Evolutionary conservation across 2,888 invertebrate species (phyloP).

Genomic region (Fissipunctia ypsillon): DNA sequence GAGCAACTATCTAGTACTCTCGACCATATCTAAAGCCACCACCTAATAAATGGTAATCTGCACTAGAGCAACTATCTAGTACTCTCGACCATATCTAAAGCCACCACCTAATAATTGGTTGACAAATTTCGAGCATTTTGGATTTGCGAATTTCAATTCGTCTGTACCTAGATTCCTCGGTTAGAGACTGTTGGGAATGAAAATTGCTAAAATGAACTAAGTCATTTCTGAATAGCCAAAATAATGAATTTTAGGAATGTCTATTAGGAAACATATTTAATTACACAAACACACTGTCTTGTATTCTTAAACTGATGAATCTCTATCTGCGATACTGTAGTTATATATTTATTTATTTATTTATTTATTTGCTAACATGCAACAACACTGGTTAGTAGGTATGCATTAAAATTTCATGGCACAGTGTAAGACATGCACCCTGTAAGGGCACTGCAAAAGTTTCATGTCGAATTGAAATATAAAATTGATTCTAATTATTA

Average conservation of each 20-base stretch:
- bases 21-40: background rate
- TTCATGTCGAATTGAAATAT: too few relatives aligned
- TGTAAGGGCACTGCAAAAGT: too few relatives aligned
- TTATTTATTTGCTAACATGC: too few relatives aligned
- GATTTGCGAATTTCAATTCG: background rate
- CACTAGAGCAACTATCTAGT: background rate
- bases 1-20: background rate
- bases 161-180: background rate
- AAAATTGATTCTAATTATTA: too few relatives aligned
- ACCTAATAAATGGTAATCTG: background rate
- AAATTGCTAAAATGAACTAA: background rate
- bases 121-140: background rate
- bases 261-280: background rate
- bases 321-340: background rate
- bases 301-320: background rate
- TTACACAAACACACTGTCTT: background rate
- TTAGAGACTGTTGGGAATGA: background rate
- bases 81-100: background rate
- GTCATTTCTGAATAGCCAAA: background rate
- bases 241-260: background rate
- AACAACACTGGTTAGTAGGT: too few relatives aligned
- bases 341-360: too few relatives aligned
- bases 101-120: background rate
- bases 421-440: too few relatives aligned
- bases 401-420: too few relatives aligned